Evolutionary conservation across 2,113 vertebrate genomes (phyloP).

Genomic region (Crypturellus undulatus): DNA sequence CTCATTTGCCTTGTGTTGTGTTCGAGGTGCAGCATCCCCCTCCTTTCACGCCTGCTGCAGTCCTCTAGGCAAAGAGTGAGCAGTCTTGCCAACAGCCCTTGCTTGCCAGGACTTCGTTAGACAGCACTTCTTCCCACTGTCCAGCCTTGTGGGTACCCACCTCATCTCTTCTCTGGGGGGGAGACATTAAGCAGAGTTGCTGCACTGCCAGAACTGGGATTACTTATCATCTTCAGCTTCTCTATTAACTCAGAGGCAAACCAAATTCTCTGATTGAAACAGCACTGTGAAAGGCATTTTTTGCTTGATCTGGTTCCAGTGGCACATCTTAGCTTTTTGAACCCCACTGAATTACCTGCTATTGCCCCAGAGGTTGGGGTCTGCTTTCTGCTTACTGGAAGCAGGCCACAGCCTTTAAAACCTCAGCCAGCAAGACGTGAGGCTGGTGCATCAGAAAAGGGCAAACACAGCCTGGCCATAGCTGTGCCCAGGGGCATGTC

Average conservation of each 20-base stretch:
- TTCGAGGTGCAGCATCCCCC: constrained; percentile 40
- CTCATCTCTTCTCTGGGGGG: neutral
- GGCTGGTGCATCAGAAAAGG: neutral
- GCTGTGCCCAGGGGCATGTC: neutral
- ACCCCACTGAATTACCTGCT: neutral
- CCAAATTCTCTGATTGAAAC: neutral
- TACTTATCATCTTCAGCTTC: neutral
- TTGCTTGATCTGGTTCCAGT: neutral
- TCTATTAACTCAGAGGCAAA: neutral
- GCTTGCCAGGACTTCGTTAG: constrained; percentile 17
- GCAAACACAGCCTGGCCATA: neutral
- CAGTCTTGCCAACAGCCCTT: neutral
- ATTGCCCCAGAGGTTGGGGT: neutral
- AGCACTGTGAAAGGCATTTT: neutral
- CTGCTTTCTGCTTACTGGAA: neutral
- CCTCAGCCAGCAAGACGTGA: neutral
- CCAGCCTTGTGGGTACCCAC: neutral
- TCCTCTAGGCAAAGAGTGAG: neutral
- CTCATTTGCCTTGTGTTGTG: neutral
- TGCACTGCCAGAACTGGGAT: neutral
- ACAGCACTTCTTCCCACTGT: neutral
- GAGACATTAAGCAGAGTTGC: neutral
- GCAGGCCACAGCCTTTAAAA: neutral
- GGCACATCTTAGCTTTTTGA: neutral
- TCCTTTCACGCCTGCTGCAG: neutral